Evolutionary conservation across 2,113 vertebrate species (phyloP).

Genomic region (western clawed frog (Xenopus tropicalis)): UCB_Xtro_10.0 CM004452.2:39765001-39765500

Average conservation of each 20-base stretch:
- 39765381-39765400: slow-evolving; percentile 11
- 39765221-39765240: slow-evolving; percentile 11
- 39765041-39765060: too few relatives aligned
- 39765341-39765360: slow-evolving; percentile 23
- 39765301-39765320: slow-evolving; percentile 25
- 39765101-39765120: background rate
- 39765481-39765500: slow-evolving; percentile 26
- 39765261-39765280: slow-evolving; percentile 23
- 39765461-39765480: slow-evolving; percentile 10
- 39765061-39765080: too few relatives aligned
- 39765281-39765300: slow-evolving; percentile 22
- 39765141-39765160: background rate
- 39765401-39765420: background rate
- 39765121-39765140: slow-evolving; percentile 1
- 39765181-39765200: background rate
- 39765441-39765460: slow-evolving; percentile 3
- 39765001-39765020: too few relatives aligned
- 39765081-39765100: background rate
- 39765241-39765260: slow-evolving; percentile 19
- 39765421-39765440: background rate
- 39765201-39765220: background rate
- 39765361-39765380: background rate
- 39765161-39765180: background rate
- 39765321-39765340: background rate
- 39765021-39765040: too few relatives aligned